Conservation (phyloP, 2,888 invertebrate genomes). For the Zhengitettix transpicula region DNA sequence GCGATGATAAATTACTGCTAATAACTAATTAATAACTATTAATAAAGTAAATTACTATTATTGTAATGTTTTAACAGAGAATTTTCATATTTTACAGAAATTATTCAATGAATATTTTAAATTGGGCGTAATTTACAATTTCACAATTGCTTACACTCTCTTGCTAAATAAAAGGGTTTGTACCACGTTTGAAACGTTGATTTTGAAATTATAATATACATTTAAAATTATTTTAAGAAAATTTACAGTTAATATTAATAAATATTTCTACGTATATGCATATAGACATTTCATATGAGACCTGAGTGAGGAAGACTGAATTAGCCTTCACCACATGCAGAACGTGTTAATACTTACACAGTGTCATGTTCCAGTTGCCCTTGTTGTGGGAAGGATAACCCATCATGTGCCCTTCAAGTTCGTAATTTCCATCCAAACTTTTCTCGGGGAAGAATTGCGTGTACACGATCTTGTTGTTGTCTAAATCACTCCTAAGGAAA, state of each 20-base stretch:
- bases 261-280: neutral
- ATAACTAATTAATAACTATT: no score
- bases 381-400: slow-evolving; percentile 35
- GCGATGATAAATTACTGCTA: no score
- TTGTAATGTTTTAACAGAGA: no score
- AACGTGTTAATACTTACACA: slow-evolving; percentile 31
- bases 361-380: slow-evolving; percentile 58
- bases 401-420: slow-evolving; percentile 42
- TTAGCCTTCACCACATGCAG: neutral
- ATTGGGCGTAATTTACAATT: no score
- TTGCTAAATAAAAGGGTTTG: no score
- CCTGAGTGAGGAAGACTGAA: neutral
- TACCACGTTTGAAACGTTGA: no score
- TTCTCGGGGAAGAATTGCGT: slow-evolving; percentile 75
- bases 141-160: no score
- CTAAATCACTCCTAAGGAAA: slow-evolving; percentile 42
- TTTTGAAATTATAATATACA: no score
- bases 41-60: no score
- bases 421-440: slow-evolving; percentile 48
- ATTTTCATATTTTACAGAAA: no score
- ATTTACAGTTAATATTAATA: neutral
- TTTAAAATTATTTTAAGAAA: no score
- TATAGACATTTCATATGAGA: neutral
- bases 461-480: slow-evolving; percentile 47
- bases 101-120: no score